A percentile compares a stretch with the other conserved stretches of the same genome.
These are phyloP conservation scores for Cyphomyrmex costatus DNA, from an alignment of 1,140 invertebrate genomes.

Conservation along the genomic window DNA sequence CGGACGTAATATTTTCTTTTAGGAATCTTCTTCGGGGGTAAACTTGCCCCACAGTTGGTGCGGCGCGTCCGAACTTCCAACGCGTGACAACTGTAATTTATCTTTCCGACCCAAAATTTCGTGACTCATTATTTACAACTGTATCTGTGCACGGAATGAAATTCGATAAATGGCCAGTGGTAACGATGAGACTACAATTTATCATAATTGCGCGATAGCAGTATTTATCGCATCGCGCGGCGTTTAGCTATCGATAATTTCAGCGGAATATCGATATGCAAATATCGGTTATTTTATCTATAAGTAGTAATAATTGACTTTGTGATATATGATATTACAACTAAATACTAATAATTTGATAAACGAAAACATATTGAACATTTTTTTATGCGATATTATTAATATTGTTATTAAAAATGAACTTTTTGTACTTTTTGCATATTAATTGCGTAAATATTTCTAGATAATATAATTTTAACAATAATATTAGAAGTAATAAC, in stretches of 20 bases:
- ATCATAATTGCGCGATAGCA: conserved; percentile 44
- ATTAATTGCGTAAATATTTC: conserved; percentile 18
- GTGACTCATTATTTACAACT: conserved; percentile 60
- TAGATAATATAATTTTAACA: background rate
- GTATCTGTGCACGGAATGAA: conserved; percentile 58
- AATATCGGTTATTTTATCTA: conserved; percentile 19
- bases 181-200: conserved; percentile 44
- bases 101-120: conserved; percentile 63
- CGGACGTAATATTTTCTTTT: conserved; percentile 82
- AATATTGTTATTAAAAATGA: background rate
- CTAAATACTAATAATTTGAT: conserved; percentile 10
- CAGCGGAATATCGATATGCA: conserved; percentile 8
- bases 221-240: conserved; percentile 29
- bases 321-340: background rate
- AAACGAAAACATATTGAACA: background rate
- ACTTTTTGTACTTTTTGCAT: background rate
- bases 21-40: conserved; percentile 73
- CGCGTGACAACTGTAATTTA: conserved; percentile 65
- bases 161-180: conserved; percentile 55
- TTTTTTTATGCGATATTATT: background rate
- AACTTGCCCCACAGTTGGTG: conserved; percentile 53
- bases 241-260: conserved; percentile 23
- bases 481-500: too few relatives aligned
- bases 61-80: conserved; percentile 48
- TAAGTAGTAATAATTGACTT: background rate